These are phyloP conservation scores for Allygus modestus DNA, from an alignment of 2,888 invertebrate genomes.

Conservation along the genomic window DNA sequence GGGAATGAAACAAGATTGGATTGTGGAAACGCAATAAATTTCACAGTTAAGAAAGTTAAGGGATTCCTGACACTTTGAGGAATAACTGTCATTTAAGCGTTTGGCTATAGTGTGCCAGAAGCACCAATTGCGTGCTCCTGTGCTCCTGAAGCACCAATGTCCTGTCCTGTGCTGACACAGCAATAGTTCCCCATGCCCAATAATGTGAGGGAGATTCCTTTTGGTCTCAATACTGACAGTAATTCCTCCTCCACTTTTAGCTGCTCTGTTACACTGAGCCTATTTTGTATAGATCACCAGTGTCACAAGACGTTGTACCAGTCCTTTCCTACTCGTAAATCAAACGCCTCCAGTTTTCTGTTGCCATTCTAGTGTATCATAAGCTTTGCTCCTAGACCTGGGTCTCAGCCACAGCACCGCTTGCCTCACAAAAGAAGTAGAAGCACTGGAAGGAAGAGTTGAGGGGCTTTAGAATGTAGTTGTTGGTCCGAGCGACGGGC, in stretches of 20 bases:
- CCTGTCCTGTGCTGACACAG: too few species aligned
- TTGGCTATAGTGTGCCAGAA: background rate
- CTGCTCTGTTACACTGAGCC: too few species aligned
- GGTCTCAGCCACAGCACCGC: slow-evolving; percentile 43
- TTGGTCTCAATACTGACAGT: too few species aligned
- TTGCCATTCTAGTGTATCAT: too few species aligned
- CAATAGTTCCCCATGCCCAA: too few species aligned
- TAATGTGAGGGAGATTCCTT: too few species aligned
- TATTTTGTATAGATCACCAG: too few species aligned
- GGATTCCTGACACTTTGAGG: background rate
- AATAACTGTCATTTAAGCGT: background rate
- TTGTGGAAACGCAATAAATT: background rate
- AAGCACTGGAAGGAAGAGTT: slow-evolving; percentile 57
- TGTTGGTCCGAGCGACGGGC: slow-evolving; percentile 20
- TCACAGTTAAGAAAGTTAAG: background rate
- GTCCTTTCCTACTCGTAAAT: too few species aligned
- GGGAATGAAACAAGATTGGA: background rate
- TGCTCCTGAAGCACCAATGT: background rate
- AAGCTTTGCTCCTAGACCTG: slow-evolving; percentile 4
- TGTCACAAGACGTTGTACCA: too few species aligned
- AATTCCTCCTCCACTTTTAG: too few species aligned
- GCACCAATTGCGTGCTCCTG: background rate
- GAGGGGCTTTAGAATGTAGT: slow-evolving; percentile 56
- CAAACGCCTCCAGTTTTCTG: too few species aligned
- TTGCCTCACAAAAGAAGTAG: slow-evolving; percentile 48